phyloP scores from a whole-genome alignment of 2,113 vertebrate genomes.

The Globicephala melas region DNA sequence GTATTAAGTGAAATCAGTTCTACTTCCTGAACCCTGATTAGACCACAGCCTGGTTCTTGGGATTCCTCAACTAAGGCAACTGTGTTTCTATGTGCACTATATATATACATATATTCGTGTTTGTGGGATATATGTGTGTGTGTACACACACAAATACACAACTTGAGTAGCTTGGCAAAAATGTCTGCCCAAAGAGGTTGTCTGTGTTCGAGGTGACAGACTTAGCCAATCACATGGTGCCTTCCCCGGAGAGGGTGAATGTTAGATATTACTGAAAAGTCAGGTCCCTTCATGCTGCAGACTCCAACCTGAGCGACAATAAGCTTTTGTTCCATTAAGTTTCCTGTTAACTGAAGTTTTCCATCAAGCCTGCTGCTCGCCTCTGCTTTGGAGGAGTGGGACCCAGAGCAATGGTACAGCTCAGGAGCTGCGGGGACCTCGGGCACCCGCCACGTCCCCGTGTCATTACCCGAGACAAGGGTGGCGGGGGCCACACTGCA shows the following conservation, averaged over 20 bases:
- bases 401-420: accelerated
- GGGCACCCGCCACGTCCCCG: not conserved
- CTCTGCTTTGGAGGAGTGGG: too few species aligned
- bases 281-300: not conserved
- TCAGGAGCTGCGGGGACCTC: accelerated
- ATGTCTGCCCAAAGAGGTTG: not conserved
- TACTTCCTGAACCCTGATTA: not conserved
- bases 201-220: not conserved
- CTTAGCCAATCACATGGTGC: not conserved
- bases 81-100: not conserved
- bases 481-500: not conserved
- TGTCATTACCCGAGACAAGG: not conserved
- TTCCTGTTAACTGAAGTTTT: not conserved
- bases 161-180: not conserved
- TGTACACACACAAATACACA: not conserved
- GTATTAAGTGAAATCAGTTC: not conserved
- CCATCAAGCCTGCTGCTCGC: not conserved
- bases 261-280: not conserved
- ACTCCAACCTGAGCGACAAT: not conserved
- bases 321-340: too few species aligned
- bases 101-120: too few species aligned
- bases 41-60: not conserved
- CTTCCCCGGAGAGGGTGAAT: not conserved
- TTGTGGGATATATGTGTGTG: not conserved
- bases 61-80: not conserved